Percentiles rank a stretch among this genome's conserved stretches.
phyloP scores from a whole-genome alignment of 2,113 vertebrate genomes.

The Megalops atlanticus region DNA sequence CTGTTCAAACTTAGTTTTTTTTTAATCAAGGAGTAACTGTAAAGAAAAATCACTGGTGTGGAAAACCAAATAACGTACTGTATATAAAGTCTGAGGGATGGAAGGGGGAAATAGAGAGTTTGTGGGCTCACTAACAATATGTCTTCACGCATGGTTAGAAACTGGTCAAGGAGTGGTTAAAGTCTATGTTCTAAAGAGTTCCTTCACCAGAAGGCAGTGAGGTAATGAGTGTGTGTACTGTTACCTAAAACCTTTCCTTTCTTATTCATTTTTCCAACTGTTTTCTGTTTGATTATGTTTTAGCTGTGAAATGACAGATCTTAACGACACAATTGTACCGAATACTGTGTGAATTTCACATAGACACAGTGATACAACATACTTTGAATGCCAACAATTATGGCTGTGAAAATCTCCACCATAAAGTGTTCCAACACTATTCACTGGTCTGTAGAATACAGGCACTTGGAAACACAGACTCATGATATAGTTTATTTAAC shows the following conservation, averaged over 20 bases:
- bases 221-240: too few relatives aligned
- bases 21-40: too few relatives aligned
- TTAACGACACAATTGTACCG: neutral
- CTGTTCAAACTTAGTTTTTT: too few relatives aligned
- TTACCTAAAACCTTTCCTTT: neutral
- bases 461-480: neutral
- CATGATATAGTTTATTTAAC: neutral
- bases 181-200: too few relatives aligned
- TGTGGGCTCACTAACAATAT: too few relatives aligned
- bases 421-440: neutral
- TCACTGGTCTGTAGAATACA: neutral
- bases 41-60: too few relatives aligned
- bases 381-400: neutral
- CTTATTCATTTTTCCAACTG: neutral
- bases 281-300: neutral
- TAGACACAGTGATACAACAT: neutral
- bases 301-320: neutral
- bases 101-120: too few relatives aligned
- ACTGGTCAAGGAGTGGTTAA: too few relatives aligned
- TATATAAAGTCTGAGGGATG: too few relatives aligned
- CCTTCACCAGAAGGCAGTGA: too few relatives aligned
- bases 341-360: neutral
- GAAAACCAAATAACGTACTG: too few relatives aligned
- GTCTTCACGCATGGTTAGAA: too few relatives aligned
- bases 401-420: neutral